These are phyloP conservation scores for Sepioteuthis lessoniana DNA, from an alignment of 2,888 invertebrate genomes.

Conservation along the genomic window DNA sequence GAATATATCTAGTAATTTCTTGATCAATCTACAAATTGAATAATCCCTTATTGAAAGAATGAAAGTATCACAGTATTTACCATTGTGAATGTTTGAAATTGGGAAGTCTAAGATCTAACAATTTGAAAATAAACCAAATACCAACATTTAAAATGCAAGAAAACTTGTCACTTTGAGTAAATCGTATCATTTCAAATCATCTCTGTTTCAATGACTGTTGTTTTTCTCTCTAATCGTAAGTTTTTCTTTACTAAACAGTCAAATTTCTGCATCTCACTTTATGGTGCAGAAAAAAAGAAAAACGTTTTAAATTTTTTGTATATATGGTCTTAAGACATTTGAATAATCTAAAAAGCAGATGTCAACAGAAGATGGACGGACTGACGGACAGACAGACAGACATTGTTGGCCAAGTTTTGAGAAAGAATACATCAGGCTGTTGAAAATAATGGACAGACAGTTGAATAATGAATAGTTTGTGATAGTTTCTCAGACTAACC, in stretches of 20 bases:
- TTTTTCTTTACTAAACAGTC: neutral
- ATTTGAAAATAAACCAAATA: neutral
- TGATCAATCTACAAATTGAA: neutral
- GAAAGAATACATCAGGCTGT: neutral
- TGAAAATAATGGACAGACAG: neutral
- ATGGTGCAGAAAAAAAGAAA: neutral
- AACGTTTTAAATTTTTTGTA: no score
- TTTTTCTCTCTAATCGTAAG: neutral
- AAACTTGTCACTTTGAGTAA: neutral
- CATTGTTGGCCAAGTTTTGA: slow-evolving; percentile 1
- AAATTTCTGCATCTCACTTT: neutral
- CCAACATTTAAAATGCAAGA: neutral
- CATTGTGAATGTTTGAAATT: neutral
- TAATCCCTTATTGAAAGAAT: neutral
- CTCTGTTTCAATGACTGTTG: neutral
- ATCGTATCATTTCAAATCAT: neutral
- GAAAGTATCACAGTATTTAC: neutral
- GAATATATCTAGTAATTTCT: neutral
- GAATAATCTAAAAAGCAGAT: neutral
- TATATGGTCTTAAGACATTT: neutral
- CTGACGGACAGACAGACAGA: slow-evolving; percentile 6
- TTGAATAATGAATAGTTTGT: neutral
- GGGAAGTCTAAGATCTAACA: neutral
- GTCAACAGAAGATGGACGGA: slow-evolving; percentile 15
- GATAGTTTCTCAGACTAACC: neutral